Conservation (phyloP, 2,888 invertebrate species). For the Dynastes maya region DNA sequence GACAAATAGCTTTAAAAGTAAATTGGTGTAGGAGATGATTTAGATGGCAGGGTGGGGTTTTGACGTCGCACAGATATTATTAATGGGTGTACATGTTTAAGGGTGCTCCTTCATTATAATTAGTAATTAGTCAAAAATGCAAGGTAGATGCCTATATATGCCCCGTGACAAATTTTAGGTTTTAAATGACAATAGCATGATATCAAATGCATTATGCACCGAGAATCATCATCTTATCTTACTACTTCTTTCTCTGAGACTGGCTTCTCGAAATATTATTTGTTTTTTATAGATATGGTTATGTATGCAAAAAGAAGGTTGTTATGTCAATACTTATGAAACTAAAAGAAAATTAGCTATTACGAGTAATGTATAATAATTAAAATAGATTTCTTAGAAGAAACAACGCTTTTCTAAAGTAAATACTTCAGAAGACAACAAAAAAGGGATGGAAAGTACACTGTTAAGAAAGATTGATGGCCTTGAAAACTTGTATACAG, state of each 20-base stretch:
- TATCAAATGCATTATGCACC: neutral
- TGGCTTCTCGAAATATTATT: neutral
- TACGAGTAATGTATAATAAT: too few relatives aligned
- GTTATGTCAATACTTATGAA: neutral
- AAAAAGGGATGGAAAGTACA: too few relatives aligned
- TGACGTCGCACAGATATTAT: conserved; percentile 37
- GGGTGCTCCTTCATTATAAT: conserved; percentile 26
- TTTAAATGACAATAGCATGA: neutral
- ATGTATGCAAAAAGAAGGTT: neutral
- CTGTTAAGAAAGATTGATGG: too few relatives aligned
- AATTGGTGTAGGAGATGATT: conserved; percentile 48
- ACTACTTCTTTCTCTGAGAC: too few relatives aligned
- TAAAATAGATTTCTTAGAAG: too few relatives aligned
- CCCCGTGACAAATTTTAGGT: neutral
- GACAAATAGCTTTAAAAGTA: conserved; percentile 52
- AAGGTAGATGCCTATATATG: neutral
- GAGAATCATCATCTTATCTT: neutral
- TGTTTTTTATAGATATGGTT: neutral
- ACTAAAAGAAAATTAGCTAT: too few relatives aligned
- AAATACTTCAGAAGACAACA: too few relatives aligned
- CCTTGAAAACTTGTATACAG: too few relatives aligned
- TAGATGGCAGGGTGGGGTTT: conserved; percentile 35
- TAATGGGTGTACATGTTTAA: conserved; percentile 31
- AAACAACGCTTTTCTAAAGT: too few relatives aligned
- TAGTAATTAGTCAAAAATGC: conserved; percentile 33